phyloP scores from a whole-genome alignment of 2,113 vertebrate genomes.

The Microtus oregoni region DNA sequence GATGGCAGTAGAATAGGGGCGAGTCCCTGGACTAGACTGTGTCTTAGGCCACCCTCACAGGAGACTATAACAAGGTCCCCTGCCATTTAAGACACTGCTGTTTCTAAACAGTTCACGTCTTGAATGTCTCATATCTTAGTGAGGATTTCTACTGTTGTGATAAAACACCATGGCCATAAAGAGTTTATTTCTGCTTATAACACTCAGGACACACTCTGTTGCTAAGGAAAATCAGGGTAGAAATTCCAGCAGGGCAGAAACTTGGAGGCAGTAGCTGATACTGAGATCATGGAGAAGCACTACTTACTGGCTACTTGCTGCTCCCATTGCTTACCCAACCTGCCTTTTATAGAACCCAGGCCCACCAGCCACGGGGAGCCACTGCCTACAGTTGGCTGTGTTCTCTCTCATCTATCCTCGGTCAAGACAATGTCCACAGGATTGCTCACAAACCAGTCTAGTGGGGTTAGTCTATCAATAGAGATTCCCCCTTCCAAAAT shows the following conservation, averaged over 20 bases:
- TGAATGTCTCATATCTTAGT: background rate
- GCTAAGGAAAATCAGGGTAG: background rate
- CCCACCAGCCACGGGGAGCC: background rate
- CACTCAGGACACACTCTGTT: background rate
- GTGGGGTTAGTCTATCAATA: background rate
- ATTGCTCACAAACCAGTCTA: background rate
- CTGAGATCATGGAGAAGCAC: too few species aligned
- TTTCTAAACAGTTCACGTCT: background rate
- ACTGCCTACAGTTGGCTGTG: too few species aligned
- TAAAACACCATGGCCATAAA: background rate
- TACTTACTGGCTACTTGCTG: background rate
- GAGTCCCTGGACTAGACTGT: background rate
- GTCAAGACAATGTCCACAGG: background rate
- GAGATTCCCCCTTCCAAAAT: background rate
- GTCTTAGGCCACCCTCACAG: background rate
- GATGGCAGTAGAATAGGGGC: rapidly evolving
- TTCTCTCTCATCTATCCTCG: background rate
- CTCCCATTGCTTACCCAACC: background rate
- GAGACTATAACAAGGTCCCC: background rate
- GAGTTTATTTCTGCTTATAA: background rate
- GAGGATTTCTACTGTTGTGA: background rate
- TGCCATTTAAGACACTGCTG: background rate
- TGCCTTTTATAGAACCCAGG: background rate
- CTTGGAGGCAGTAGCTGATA: background rate
- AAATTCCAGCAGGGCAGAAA: background rate